Evolutionary conservation across 1,140 invertebrate genomes (phyloP), one percentile per base, ranked within the genome.

Genomic region (Pectinophora gossypiella): DNA sequence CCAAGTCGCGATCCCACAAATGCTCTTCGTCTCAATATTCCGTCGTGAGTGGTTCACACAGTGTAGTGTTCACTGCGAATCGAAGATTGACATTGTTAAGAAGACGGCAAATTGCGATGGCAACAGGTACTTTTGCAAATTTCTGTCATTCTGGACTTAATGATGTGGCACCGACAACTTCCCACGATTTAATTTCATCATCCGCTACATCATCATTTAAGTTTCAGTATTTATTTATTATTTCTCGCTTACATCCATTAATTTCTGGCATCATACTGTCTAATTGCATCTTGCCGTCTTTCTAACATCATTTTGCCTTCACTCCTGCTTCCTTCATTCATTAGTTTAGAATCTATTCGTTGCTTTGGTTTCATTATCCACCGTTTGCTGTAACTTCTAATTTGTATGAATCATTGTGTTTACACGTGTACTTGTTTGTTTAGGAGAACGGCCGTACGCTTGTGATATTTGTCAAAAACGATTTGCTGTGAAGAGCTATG

Each of bases 401-500:
- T 9, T n/a, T n/a, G n/a, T n/a, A n/a, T n/a, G n/a, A n/a, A n/a
- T n/a, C n/a, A n/a, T n/a, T n/a, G n/a, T n/a, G n/a, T n/a, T 49
- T 32, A 32, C n/a, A 23, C 22, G 9, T 32, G 2, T 3, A 12
- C n/a, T 32, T 32, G n/a, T 32, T n/a, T 32, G 27, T 32, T 32
- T 68, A 89, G 88, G 88, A 62, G 92, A 93, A 78, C 88, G 92
- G 48, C 93, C 92, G 3, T 94, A 93, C 59, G 90, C 91, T 48
- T 94, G 93, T 86, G 92, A 94, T 82, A 92, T 94, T 60, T 94
- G 93, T 80, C 90, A 93, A 64, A 93, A 93, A 78, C 88, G 91
- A 62, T 94, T 94, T 76, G 92, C 93, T 13, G 93, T 94, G 44
- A 94, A 94, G 73, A 94, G 92, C 73, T 94, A 94, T 65, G 91